Evolutionary conservation across 2,797 vertebrate genomes (phyloP).

Genomic region (Menidia menidia): DNA sequence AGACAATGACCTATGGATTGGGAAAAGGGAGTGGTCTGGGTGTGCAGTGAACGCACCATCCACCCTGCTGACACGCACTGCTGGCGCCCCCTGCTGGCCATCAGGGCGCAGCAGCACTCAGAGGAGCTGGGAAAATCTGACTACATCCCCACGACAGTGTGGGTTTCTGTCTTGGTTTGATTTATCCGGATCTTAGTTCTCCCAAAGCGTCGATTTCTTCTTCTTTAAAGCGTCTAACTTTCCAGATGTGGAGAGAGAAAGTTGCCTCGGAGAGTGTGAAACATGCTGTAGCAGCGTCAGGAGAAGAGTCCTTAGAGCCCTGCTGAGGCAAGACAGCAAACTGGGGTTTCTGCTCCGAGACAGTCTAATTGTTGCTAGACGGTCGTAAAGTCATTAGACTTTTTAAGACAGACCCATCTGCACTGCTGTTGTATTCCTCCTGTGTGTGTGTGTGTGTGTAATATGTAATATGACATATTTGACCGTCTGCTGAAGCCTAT

Average conservation of each 20-base stretch:
- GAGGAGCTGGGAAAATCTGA: background rate
- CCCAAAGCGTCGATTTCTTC: background rate
- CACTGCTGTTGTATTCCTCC: slow-evolving; percentile 37
- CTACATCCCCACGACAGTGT: background rate
- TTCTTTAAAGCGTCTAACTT: background rate
- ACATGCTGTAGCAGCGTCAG: background rate
- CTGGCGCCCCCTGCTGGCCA: slow-evolving; percentile 79
- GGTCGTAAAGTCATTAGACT: slow-evolving; percentile 96
- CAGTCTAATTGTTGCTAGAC: slow-evolving; percentile 90
- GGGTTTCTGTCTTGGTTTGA: background rate
- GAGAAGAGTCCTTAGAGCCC: slow-evolving; percentile 7
- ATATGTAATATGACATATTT: slow-evolving; percentile 39
- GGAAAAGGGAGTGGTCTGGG: slow-evolving; percentile 4
- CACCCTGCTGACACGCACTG: slow-evolving; percentile 29
- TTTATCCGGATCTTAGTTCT: background rate
- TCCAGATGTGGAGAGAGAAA: background rate
- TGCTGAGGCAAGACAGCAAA: slow-evolving; percentile 85
- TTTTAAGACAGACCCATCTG: slow-evolving; percentile 90
- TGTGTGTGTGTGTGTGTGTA: slow-evolving; percentile 13
- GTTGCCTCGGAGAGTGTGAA: background rate
- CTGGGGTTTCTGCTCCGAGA: slow-evolving; percentile 86
- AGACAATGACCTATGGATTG: slow-evolving; percentile 3
- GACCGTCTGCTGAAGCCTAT: slow-evolving; percentile 30
- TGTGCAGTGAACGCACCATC: slow-evolving; percentile 48
- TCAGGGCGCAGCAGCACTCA: slow-evolving; percentile 30